These are phyloP conservation scores for Pycnonotus jocosus DNA, from an alignment of 2,113 vertebrate genomes.

Conservation along the genomic window DNA sequence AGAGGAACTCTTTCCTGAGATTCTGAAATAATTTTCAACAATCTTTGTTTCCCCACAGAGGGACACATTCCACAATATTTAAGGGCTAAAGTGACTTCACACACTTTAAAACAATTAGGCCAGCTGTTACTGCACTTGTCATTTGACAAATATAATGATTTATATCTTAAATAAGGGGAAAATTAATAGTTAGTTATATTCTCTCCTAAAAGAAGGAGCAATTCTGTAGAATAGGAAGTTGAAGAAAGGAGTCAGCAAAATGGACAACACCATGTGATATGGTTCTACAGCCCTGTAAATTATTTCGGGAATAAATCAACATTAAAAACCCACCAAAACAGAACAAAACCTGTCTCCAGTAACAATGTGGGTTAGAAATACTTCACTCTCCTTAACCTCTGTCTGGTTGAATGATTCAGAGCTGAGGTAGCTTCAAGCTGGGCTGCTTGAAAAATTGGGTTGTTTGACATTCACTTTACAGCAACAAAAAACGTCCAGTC, in stretches of 20 bases:
- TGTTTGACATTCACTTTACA: neutral
- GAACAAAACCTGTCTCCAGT: neutral
- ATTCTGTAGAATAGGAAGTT: neutral
- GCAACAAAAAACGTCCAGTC: neutral
- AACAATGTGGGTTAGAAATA: neutral
- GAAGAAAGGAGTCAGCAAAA: neutral
- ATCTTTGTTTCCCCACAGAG: neutral
- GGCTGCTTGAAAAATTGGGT: neutral
- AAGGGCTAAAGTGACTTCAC: neutral
- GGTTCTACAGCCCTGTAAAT: neutral
- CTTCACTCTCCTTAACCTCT: neutral
- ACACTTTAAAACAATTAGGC: neutral
- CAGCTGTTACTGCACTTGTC: neutral
- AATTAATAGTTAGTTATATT: neutral
- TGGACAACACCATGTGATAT: neutral
- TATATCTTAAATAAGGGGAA: neutral
- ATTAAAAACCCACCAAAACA: neutral
- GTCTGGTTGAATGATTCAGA: neutral
- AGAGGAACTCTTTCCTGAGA: neutral
- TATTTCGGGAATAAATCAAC: neutral
- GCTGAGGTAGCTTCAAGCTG: neutral
- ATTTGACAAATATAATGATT: neutral
- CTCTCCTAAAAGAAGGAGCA: neutral
- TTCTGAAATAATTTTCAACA: neutral
- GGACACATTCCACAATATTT: neutral